phyloP scores from a whole-genome alignment of 2,888 invertebrate genomes.

The Agriopis aurantiaria region DNA sequence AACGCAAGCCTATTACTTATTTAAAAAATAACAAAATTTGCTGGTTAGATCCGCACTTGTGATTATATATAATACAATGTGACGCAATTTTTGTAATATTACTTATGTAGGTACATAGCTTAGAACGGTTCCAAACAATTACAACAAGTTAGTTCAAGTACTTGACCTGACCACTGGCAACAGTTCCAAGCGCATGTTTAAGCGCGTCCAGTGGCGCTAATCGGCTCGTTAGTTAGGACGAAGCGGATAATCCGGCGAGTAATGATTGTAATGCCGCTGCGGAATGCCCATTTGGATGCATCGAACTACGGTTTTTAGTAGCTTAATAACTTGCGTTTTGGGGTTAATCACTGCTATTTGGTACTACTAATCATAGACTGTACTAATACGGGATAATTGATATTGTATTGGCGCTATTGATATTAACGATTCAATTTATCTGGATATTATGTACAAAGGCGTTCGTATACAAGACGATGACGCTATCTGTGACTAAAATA shows the following conservation, averaged over 20 bases:
- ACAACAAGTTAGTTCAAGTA: not conserved
- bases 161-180: constrained; percentile 16
- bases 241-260: constrained; percentile 21
- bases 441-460: not conserved
- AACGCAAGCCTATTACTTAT: no score
- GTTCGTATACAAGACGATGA: not conserved
- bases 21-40: no score
- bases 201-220: constrained; percentile 22
- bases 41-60: no score
- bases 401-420: constrained; percentile 13
- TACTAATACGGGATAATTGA: not conserved
- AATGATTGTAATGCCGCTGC: constrained; percentile 14
- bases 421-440: constrained; percentile 8
- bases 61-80: no score
- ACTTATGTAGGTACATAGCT: no score
- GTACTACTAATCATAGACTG: not conserved
- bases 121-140: not conserved
- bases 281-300: constrained; percentile 18
- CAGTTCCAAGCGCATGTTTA: constrained; percentile 17
- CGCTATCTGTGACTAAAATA: no score
- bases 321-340: constrained; percentile 18
- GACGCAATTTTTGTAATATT: no score
- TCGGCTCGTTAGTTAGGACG: constrained; percentile 16
- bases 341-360: constrained; percentile 18
- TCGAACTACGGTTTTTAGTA: constrained; percentile 24